Base-by-base conservation (phyloP, 2,888 invertebrate species). In the Drosophila vallismaia region DNA sequence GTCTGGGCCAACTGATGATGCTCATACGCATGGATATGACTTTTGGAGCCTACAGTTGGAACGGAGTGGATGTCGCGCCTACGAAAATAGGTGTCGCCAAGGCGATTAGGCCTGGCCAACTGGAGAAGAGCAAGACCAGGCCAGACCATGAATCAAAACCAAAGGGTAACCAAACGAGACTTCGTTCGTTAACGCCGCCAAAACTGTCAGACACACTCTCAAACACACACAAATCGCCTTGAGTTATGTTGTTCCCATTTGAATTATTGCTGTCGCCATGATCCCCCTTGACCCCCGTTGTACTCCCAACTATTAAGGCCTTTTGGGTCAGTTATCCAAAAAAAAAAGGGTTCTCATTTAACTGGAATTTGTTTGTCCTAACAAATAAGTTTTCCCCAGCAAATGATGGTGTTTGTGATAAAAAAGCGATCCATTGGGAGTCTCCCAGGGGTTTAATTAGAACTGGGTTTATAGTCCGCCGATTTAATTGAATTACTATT, bases 31-130 rank as follows among this genome's bases (percentile, higher is more conserved):
- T 51, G 51, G 63, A 50, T 64, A 42, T 51, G 50, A 44, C 28
- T 49, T 28, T 8, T 36, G 50, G 50, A 45, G 14, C 31, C 29
- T 19, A 28, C 14, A 3, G 42, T 38, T 26, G 7, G 24, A 26
- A 36, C 49, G 49, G 26, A 33, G 36, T 14, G 29, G 14, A 53
- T 77, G 80, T 72, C 75, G 82, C 79, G 85, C 79, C 85, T 85
- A 81, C 82, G 82, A 87, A 71, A 79, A 63, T 68, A 83, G 79
- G 87, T 83, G 83, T 83, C 87, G 87, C 83, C 87, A 70, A 63
- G 82, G 82, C 83, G 87, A 83, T 83, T 83, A 82, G 72, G 74
- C 83, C 53, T 54, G 51, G 44, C 60, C 52, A 50, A 53, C 45
- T 38, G 31, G 48, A 24, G 55, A 36, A 33, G 62, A 55, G 45